Percentiles rank a stretch among this genome's conserved stretches.
Evolutionary conservation across 2,888 invertebrate genomes (phyloP).

Genomic region (Drepanosiphum platanoidis): DNA sequence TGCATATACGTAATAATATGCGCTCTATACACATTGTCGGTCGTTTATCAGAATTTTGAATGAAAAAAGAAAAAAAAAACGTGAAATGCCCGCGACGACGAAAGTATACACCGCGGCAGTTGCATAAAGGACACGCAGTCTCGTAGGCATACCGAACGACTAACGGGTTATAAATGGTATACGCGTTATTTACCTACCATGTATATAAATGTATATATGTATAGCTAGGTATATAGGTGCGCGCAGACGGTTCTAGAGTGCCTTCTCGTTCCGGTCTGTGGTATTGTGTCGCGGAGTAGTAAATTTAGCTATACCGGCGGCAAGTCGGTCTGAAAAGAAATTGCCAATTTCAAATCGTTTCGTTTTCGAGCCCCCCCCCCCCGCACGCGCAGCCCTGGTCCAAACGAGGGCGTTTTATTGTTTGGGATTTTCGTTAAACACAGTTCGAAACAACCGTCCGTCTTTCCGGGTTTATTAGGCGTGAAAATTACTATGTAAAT

Average conservation of each 20-base stretch:
- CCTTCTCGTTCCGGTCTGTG: constrained; percentile 7
- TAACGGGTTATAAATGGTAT: constrained; percentile 17
- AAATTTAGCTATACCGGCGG: not conserved
- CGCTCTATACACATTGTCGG: constrained; percentile 17
- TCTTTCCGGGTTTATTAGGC: too few species aligned
- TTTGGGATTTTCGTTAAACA: too few species aligned
- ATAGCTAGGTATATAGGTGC: not conserved
- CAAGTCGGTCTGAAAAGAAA: not conserved
- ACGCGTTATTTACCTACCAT: not conserved
- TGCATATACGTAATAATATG: constrained; percentile 12
- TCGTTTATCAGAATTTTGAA: not conserved
- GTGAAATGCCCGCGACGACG: not conserved
- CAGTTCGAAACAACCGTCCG: too few species aligned
- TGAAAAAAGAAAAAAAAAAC: constrained; percentile 10
- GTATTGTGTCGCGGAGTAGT: constrained; percentile 3
- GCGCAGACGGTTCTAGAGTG: not conserved
- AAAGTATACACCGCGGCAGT: not conserved
- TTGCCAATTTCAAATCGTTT: not conserved
- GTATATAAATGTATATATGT: not conserved
- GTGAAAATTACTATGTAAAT: too few species aligned
- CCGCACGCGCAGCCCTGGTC: too few species aligned
- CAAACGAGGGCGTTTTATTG: too few species aligned
- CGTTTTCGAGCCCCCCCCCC: not conserved
- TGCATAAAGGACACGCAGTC: constrained; percentile 29
- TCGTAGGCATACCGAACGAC: not conserved